These are phyloP conservation scores for Acromyrmex heyeri DNA, from an alignment of 1,140 invertebrate species.

Conservation along the genomic window DNA sequence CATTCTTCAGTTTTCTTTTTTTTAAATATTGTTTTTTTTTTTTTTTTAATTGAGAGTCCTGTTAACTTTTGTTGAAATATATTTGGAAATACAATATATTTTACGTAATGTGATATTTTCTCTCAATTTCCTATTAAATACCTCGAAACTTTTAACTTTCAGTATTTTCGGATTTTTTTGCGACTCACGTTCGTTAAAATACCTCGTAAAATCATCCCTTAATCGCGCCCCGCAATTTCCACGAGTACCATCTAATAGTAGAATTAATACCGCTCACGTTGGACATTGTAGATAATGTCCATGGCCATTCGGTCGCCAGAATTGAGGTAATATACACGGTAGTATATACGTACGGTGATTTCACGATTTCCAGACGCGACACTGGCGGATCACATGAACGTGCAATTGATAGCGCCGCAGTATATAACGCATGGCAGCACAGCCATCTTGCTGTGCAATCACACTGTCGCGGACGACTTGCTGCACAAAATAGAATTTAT, in stretches of 20 bases:
- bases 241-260: too few species aligned
- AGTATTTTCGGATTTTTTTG: not conserved
- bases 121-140: not conserved
- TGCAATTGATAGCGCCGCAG: conserved; percentile 84
- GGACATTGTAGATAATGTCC: not conserved
- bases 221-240: conserved; percentile 1
- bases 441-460: conserved; percentile 85
- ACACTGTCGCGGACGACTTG: conserved; percentile 83
- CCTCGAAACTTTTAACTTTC: not conserved
- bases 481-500: conserved; percentile 90
- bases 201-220: not conserved
- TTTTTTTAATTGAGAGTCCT: too few species aligned
- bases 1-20: too few species aligned
- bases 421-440: conserved; percentile 84
- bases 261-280: not conserved
- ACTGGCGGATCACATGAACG: conserved; percentile 76
- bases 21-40: too few species aligned
- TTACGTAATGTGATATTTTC: not conserved
- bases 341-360: conserved; percentile 27
- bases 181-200: not conserved
- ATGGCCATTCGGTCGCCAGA: not conserved
- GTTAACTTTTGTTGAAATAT: too few species aligned
- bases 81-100: too few species aligned
- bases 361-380: conserved; percentile 80
- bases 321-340: not conserved